Base-by-base conservation (phyloP, 2,888 invertebrate genomes). In the Siphonodentalium dalli region DNA sequence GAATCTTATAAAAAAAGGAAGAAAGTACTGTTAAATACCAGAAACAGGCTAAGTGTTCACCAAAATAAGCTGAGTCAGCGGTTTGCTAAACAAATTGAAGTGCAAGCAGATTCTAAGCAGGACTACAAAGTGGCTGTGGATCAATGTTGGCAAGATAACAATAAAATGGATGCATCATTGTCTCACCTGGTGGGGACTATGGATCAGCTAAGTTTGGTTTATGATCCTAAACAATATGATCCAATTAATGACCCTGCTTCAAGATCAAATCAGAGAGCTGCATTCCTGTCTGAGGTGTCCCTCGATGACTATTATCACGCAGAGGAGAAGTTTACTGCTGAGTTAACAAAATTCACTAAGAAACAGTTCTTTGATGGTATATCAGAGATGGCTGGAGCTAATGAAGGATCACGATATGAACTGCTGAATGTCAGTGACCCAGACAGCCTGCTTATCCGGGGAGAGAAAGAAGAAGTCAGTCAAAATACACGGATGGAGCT, bases 301-400 rank as follows among this genome's bases (percentile, higher is more conserved):
- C 54, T 75, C 6, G 65, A 64, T 29, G 63, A 66, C 18, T 72
- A 69, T 34, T 60, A 66, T 34, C 54, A 55, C 34, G 60, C 61
- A 18, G 79, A 79, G 52, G 73, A 75, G 42, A 69, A 64, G 40
- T 79, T 68, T 55, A 68, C 72, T 1, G 65, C 65, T 35, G 72
- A 75, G 47, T 61, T 79, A 5, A 75, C 74, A 26, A 50, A 58
- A 13, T 79, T 68, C 51, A 77, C 77, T n/a, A 77, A 72, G 55
- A 78, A 75, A 54, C 74, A 71, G 46, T 78, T 78, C 59, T 77
- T 77, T 63, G 70, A 78, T 77, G 76, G 77, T 39, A 72, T 78
- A 45, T 71, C 75, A 23, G 69, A 74, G 43, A 71, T 78, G 52
- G 67, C 76, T 8, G 71, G 74, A 15, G 66, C 66, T 26, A 65